Percentiles rank a stretch among this genome's conserved stretches.
These are phyloP conservation scores for Macrotis lagotis DNA, from an alignment of 2,113 vertebrate genomes.

Conservation along the genomic window DNA sequence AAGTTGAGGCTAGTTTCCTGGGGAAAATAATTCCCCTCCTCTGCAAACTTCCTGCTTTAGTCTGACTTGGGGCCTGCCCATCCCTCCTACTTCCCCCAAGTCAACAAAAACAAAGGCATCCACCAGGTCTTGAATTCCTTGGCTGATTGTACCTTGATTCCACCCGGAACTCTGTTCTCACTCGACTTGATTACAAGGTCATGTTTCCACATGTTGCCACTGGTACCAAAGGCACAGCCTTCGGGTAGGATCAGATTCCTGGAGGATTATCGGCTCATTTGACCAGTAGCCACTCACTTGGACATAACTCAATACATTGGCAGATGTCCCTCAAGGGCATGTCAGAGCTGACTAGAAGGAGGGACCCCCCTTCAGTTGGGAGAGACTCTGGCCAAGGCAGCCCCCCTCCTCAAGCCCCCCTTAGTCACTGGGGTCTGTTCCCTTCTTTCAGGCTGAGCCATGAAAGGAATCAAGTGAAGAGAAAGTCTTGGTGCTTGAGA, in stretches of 20 bases:
- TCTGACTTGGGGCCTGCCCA: neutral
- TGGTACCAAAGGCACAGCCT: slow-evolving; percentile 31
- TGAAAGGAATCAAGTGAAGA: slow-evolving; percentile 31
- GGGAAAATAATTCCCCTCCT: slow-evolving; percentile 38
- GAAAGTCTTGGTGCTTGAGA: slow-evolving; percentile 27
- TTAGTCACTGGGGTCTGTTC: neutral
- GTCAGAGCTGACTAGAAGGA: fast-evolving
- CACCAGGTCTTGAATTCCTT: slow-evolving; percentile 42
- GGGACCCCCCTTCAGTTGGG: too few relatives aligned
- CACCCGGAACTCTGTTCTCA: slow-evolving; percentile 15
- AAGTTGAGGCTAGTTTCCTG: slow-evolving; percentile 42
- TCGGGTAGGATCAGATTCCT: slow-evolving; percentile 39
- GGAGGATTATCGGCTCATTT: slow-evolving; percentile 42
- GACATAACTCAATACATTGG: slow-evolving; percentile 24
- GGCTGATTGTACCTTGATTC: slow-evolving; percentile 42
- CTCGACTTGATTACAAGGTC: slow-evolving; percentile 40
- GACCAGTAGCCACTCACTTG: slow-evolving; percentile 34
- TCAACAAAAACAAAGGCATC: slow-evolving; percentile 22
- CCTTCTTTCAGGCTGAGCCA: neutral
- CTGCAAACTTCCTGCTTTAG: slow-evolving; percentile 40
- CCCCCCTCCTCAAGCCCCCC: fast-evolving
- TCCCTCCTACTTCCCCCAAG: neutral
- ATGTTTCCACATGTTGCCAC: slow-evolving; percentile 51
- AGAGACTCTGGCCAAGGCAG: neutral
- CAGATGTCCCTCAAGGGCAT: neutral